Evolutionary conservation across 2,797 vertebrate species (phyloP).

Genomic region (Ctenopoma kingsleyae): DNA sequence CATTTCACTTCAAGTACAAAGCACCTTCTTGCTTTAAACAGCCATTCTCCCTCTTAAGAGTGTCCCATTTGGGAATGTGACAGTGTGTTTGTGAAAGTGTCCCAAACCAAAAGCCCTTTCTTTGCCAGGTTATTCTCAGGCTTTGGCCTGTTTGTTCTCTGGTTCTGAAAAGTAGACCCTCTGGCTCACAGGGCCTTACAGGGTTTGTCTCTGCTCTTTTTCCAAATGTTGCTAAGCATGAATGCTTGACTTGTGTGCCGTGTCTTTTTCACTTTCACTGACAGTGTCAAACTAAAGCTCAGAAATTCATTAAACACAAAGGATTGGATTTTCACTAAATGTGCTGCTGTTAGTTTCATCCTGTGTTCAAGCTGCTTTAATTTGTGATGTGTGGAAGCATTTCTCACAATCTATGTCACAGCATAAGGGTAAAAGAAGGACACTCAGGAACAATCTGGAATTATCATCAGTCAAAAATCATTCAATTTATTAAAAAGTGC

Average conservation of each 20-base stretch:
- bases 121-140: slow-evolving; percentile 60
- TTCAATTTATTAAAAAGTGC: not conserved
- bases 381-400: slow-evolving; percentile 5
- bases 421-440: not conserved
- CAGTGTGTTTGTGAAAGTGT: slow-evolving; percentile 50
- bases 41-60: slow-evolving; percentile 32
- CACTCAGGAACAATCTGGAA: not conserved
- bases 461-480: not conserved
- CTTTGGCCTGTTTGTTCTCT: slow-evolving; percentile 42
- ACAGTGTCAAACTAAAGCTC: slow-evolving; percentile 18
- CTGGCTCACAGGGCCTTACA: slow-evolving; percentile 23
- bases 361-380: slow-evolving; percentile 1
- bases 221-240: slow-evolving; percentile 47
- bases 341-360: slow-evolving; percentile 16
- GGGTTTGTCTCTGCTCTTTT: slow-evolving; percentile 17
- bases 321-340: not conserved
- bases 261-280: slow-evolving; percentile 32
- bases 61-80: slow-evolving; percentile 69
- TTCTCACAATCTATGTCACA: not conserved
- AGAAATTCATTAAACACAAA: not conserved
- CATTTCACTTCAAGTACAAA: slow-evolving; percentile 82
- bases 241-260: slow-evolving; percentile 39
- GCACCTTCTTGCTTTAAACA: slow-evolving; percentile 39
- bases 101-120: slow-evolving; percentile 51
- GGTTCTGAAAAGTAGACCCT: slow-evolving; percentile 31